Evolutionary conservation across 2,113 vertebrate genomes (phyloP).

Genomic region (Columbina picui): DNA sequence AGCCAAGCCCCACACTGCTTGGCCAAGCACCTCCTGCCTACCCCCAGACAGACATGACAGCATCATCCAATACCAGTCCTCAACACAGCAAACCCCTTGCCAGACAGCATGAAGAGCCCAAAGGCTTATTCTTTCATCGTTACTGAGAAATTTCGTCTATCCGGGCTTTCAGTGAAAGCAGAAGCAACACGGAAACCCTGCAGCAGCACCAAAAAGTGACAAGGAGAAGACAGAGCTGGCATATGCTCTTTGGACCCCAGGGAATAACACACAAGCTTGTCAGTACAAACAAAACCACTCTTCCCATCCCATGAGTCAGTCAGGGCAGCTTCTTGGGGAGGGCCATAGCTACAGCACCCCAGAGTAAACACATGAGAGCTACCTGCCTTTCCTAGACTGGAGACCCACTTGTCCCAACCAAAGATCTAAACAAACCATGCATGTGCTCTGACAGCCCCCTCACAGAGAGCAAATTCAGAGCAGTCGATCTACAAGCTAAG

Average conservation of each 20-base stretch:
- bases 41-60: neutral
- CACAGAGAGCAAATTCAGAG: neutral
- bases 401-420: neutral
- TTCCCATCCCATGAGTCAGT: neutral
- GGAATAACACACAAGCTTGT: neutral
- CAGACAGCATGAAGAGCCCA: neutral
- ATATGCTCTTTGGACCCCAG: accelerated
- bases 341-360: neutral
- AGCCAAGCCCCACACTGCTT: neutral
- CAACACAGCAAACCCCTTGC: accelerated
- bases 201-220: neutral
- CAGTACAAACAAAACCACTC: neutral
- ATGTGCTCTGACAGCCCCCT: neutral
- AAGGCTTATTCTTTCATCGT: neutral
- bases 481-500: neutral
- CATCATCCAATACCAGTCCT: neutral
- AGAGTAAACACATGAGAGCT: neutral
- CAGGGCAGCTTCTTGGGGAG: neutral
- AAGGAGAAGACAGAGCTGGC: neutral
- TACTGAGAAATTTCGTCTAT: neutral
- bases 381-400: neutral
- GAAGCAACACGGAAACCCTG: neutral
- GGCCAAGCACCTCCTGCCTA: neutral
- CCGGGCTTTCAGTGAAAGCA: neutral
- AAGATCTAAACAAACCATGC: neutral